Evolutionary conservation across 1,140 invertebrate species (phyloP).

Genomic region (Nasonia longicornis): DNA sequence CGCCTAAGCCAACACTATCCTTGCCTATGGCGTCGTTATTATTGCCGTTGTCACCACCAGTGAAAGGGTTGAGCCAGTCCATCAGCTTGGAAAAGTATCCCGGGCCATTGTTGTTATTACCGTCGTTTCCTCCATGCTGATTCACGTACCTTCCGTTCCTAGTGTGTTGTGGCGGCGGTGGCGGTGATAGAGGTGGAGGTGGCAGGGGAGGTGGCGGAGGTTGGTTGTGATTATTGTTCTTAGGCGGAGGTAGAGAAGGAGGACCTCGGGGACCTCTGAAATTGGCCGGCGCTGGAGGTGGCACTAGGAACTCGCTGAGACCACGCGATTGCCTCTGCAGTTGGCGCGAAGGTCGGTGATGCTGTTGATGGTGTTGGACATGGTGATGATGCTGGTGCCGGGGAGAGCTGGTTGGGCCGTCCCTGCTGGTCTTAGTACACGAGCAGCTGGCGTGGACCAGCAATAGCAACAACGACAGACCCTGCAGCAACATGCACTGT

Average conservation of each 20-base stretch:
- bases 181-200: background rate
- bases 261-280: slow-evolving; percentile 29
- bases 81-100: slow-evolving; percentile 62
- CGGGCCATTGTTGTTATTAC: slow-evolving; percentile 45
- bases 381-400: slow-evolving; percentile 34
- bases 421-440: slow-evolving; percentile 53
- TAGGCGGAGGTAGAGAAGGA: slow-evolving; percentile 15
- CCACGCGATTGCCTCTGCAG: slow-evolving; percentile 51
- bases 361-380: slow-evolving; percentile 12
- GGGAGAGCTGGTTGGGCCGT: slow-evolving; percentile 46
- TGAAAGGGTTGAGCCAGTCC: slow-evolving; percentile 62
- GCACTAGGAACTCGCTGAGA: slow-evolving; percentile 62
- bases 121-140: slow-evolving; percentile 30
- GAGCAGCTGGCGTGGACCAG: slow-evolving; percentile 50
- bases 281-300: slow-evolving; percentile 54
- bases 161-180: background rate
- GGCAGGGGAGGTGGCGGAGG: background rate
- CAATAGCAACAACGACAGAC: slow-evolving; percentile 57
- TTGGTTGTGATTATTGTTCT: slow-evolving; percentile 19
- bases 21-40: background rate
- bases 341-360: background rate
- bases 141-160: slow-evolving; percentile 17
- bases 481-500: slow-evolving; percentile 49
- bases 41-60: background rate
- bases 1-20: slow-evolving; percentile 28